A percentile compares a stretch with the other conserved stretches of the same genome.
Evolutionary conservation across 2,797 vertebrate genomes (phyloP).

Genomic region (Halcyon smyrnensis): DNA sequence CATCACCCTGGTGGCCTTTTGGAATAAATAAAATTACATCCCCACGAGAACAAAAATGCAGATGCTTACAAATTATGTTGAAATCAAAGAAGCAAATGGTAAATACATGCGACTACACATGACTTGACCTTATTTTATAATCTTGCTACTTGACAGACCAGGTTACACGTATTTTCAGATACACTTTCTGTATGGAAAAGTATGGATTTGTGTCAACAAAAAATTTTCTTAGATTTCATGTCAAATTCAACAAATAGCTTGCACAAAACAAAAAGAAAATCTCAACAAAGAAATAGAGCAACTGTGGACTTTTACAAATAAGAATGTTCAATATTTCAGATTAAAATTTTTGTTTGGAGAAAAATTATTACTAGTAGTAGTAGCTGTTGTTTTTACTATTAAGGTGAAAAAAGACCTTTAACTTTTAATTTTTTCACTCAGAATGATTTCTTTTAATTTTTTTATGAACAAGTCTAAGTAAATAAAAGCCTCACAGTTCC

Average conservation of each 20-base stretch:
- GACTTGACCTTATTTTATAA: neutral
- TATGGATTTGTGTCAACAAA: neutral
- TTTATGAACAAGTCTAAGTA: neutral
- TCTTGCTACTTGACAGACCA: neutral
- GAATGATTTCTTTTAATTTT: neutral
- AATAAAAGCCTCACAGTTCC: neutral
- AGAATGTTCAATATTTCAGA: neutral
- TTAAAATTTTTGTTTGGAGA: neutral
- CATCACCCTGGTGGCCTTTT: neutral
- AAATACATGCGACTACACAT: accelerated
- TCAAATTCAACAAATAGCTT: neutral
- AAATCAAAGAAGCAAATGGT: neutral
- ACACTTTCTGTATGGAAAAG: neutral
- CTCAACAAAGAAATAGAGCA: neutral
- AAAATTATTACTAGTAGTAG: neutral
- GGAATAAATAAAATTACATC: neutral
- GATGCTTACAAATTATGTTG: neutral
- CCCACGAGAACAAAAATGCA: neutral
- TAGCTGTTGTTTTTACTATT: neutral
- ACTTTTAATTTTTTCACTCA: neutral
- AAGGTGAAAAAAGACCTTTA: neutral
- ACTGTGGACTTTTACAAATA: neutral
- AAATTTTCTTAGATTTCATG: neutral
- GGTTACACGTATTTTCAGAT: neutral
- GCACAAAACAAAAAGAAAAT: neutral